Evolutionary conservation across 2,797 vertebrate genomes (phyloP).

Genomic region (Phrynocephalus guinanensis): DNA sequence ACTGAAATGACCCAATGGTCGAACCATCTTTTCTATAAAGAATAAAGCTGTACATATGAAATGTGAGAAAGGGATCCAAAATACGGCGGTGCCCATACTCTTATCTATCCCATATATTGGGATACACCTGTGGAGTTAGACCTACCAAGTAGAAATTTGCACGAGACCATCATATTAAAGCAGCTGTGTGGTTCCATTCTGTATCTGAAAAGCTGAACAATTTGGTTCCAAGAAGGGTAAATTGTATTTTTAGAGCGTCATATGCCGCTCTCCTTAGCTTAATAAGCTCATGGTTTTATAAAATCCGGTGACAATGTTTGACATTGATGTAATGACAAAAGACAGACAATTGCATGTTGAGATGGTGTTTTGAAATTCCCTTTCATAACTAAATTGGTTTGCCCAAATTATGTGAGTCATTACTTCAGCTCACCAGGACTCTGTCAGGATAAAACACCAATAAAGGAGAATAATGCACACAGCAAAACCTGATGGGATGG

Average conservation of each 20-base stretch:
- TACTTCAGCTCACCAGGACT: conserved; percentile 4
- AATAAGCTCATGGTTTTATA: neutral
- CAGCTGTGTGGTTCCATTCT: neutral
- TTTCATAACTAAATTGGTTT: conserved; percentile 15
- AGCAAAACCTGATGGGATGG: neutral
- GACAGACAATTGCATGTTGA: neutral
- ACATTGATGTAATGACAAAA: conserved; percentile 7
- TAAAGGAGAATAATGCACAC: neutral
- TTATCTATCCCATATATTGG: neutral
- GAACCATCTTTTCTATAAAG: neutral
- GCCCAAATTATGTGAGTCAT: conserved; percentile 13
- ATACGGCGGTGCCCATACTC: neutral
- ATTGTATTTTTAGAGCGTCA: neutral
- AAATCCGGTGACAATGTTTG: neutral
- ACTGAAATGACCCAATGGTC: neutral
- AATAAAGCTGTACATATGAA: neutral
- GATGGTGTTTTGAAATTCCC: conserved; percentile 10
- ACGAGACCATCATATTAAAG: neutral
- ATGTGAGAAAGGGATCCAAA: neutral
- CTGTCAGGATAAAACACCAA: neutral
- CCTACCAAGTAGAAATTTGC: neutral
- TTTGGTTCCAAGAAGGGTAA: neutral
- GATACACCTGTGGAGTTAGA: neutral
- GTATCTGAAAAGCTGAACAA: neutral
- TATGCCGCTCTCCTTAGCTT: neutral